phyloP scores from a whole-genome alignment of 2,888 invertebrate species.

The Rhingia campestris region DNA sequence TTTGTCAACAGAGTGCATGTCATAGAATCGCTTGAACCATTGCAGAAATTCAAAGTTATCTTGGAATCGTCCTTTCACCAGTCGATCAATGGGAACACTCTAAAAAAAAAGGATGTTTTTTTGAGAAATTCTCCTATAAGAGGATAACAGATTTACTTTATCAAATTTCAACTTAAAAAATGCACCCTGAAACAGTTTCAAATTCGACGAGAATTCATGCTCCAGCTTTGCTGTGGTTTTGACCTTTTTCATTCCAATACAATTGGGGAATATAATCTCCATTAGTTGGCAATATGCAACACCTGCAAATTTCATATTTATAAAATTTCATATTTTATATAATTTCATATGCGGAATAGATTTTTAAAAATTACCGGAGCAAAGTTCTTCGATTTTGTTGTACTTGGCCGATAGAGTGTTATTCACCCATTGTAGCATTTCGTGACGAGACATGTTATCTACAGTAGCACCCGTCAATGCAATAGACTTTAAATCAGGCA shows the following conservation, averaged over 20 bases:
- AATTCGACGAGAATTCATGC: slow-evolving; percentile 99
- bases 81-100: slow-evolving; percentile 82
- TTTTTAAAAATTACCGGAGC: slow-evolving; percentile 85
- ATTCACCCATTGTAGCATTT: slow-evolving; percentile 99
- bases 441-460: slow-evolving; percentile 96
- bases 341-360: neutral
- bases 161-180: slow-evolving; percentile 98
- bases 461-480: slow-evolving; percentile 24
- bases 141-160: slow-evolving; percentile 87
- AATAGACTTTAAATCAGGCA: slow-evolving; percentile 55
- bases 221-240: slow-evolving; percentile 98
- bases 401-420: slow-evolving; percentile 94
- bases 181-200: slow-evolving; percentile 96
- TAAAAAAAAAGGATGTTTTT: slow-evolving; percentile 49
- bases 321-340: neutral
- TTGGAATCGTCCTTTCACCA: slow-evolving; percentile 98
- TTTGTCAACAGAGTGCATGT: slow-evolving; percentile 96
- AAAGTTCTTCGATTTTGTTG: slow-evolving; percentile 98
- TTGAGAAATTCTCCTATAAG: slow-evolving; percentile 59
- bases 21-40: slow-evolving; percentile 99
- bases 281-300: slow-evolving; percentile 99
- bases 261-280: slow-evolving; percentile 97
- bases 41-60: slow-evolving; percentile 99
- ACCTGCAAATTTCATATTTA: slow-evolving; percentile 83
- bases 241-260: slow-evolving; percentile 93